phyloP scores from a whole-genome alignment of 2,113 vertebrate species.

The Cebidichthys violaceus region DNA sequence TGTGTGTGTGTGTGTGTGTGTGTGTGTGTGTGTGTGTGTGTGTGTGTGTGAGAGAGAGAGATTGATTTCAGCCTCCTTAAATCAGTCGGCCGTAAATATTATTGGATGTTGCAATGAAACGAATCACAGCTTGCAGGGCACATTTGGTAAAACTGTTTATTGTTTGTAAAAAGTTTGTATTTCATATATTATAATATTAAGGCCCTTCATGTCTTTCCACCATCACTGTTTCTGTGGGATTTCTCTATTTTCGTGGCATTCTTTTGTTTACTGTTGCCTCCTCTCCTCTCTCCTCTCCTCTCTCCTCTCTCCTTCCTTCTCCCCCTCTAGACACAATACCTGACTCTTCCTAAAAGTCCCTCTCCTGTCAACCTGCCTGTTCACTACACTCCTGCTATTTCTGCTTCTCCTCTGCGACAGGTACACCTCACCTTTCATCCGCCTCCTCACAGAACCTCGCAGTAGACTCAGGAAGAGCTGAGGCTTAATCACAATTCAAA shows the following conservation, averaged over 20 bases:
- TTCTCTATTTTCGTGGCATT: not conserved
- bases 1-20: too few species aligned
- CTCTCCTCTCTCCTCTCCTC: not conserved
- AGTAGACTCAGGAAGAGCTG: not conserved
- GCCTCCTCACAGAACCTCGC: not conserved
- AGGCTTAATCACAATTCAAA: not conserved
- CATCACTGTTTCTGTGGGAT: not conserved
- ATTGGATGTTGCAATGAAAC: not conserved
- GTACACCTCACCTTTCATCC: slow-evolving; percentile 55
- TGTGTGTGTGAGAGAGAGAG: too few species aligned
- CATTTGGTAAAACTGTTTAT: too few species aligned
- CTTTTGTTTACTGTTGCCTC: not conserved
- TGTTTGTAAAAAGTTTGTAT: too few species aligned
- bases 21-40: too few species aligned
- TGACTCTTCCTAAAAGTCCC: slow-evolving; percentile 68
- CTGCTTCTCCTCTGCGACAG: slow-evolving; percentile 82
- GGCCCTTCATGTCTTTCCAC: not conserved
- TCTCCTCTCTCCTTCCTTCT: not conserved
- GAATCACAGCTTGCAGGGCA: not conserved
- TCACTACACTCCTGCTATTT: slow-evolving; percentile 84
- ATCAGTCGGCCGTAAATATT: not conserved
- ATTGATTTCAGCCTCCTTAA: not conserved
- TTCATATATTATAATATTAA: too few species aligned
- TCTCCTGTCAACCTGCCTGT: slow-evolving; percentile 83
- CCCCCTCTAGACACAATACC: slow-evolving; percentile 66